Evolutionary conservation across 2,888 invertebrate genomes (phyloP).

Genomic region (Drosophila nigricruria): DNA sequence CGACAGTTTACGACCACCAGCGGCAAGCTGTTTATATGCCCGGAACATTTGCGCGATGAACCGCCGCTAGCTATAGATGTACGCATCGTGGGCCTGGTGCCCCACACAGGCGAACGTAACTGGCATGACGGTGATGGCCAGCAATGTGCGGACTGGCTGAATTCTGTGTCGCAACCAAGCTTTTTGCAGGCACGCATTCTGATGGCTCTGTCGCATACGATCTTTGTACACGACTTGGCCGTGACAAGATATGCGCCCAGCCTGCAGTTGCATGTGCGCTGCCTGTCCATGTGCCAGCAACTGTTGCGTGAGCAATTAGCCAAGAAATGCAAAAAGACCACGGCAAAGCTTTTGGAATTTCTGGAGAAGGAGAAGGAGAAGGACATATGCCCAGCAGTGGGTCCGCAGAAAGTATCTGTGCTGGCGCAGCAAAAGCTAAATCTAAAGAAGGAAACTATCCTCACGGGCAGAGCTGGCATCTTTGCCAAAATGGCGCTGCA

Average conservation of each 20-base stretch:
- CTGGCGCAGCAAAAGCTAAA: background rate
- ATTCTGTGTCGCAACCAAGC: slow-evolving; percentile 12
- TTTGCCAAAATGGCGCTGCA: slow-evolving; percentile 33
- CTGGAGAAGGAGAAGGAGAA: slow-evolving; percentile 27
- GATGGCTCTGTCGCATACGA: slow-evolving; percentile 47
- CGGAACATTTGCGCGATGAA: slow-evolving; percentile 21
- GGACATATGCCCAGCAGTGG: no score
- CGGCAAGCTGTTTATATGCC: slow-evolving; percentile 48
- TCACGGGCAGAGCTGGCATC: slow-evolving; percentile 1
- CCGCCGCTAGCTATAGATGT: slow-evolving; percentile 50
- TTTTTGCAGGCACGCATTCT: slow-evolving; percentile 61
- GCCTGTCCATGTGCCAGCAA: slow-evolving; percentile 22
- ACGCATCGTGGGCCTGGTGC: slow-evolving; percentile 57
- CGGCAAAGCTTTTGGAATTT: slow-evolving; percentile 26
- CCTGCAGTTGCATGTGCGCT: slow-evolving; percentile 31
- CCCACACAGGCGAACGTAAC: slow-evolving; percentile 47
- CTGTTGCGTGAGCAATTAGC: slow-evolving; percentile 30
- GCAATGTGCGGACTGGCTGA: slow-evolving; percentile 31
- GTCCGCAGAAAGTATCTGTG: background rate
- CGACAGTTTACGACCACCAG: slow-evolving; percentile 41
- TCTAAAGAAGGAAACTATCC: background rate
- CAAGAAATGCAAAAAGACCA: slow-evolving; percentile 26
- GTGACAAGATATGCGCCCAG: slow-evolving; percentile 38
- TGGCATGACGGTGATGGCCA: slow-evolving; percentile 43
- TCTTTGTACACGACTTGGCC: slow-evolving; percentile 42